Evolutionary conservation across 2,797 vertebrate genomes (phyloP).

Genomic region (Galagoides demidoff): DNA sequence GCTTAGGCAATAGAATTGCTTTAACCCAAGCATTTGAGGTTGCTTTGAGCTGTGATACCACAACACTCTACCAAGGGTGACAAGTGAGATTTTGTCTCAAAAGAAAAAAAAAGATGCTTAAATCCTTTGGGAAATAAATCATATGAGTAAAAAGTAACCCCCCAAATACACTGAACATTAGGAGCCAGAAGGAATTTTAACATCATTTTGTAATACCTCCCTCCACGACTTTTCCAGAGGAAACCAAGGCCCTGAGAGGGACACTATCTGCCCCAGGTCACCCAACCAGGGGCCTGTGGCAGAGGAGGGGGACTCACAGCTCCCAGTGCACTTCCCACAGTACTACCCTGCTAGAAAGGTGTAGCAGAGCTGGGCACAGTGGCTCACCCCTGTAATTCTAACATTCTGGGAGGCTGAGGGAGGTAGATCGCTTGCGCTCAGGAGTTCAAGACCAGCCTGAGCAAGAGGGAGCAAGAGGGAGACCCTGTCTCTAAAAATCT

Average conservation of each 20-base stretch:
- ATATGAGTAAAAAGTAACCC: neutral
- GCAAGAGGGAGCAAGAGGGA: no score
- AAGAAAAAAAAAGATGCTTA: neutral
- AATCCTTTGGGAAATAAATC: neutral
- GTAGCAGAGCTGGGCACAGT: no score
- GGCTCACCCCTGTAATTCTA: no score
- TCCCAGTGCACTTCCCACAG: neutral
- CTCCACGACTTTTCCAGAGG: neutral
- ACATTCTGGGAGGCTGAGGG: no score
- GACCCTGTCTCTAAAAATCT: no score
- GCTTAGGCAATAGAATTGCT: no score
- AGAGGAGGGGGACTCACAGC: neutral
- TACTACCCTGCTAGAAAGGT: neutral
- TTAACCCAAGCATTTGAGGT: no score
- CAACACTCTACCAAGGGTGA: no score
- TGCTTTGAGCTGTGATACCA: no score
- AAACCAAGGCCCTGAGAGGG: neutral
- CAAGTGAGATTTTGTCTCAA: no score
- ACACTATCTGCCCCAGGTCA: neutral
- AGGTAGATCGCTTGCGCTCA: no score
- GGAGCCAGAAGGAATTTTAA: neutral
- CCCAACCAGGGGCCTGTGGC: neutral
- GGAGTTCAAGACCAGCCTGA: no score
- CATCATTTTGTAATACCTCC: neutral
- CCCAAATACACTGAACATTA: neutral